Base-by-base conservation (phyloP, 2,888 invertebrate genomes). In the Uropetala carovei region DNA sequence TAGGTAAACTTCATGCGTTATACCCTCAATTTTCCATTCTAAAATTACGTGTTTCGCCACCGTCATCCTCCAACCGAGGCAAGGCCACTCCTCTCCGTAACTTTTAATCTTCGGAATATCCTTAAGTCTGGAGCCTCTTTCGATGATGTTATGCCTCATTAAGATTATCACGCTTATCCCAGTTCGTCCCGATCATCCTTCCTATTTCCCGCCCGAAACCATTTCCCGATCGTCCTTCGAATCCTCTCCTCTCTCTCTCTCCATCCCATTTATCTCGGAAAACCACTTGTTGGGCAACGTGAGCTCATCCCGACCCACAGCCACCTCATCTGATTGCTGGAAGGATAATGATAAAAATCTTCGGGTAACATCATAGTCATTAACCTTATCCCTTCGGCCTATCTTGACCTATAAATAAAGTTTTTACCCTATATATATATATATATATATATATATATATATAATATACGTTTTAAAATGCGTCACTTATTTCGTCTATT, bases 141-240 rank as follows among this genome's bases (percentile, higher is more conserved):
- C 75, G 75, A 75, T 75, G 75, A 75, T 75, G 22, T 75, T 75
- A 75, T 75, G 75, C 22, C 75, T 75, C 75, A 75, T 75, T 75
- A 75, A 75, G 75, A 27, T 75, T 75, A 75, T 85, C 85, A 85
- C 58, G 85, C 58, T 57, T 58, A 27, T 13, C 57, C 22, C 57
- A 16, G 18, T 27, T 85, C 22, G 58, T 58, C 0, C 59, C 22
- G 22, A 22, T 22, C 85, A 59, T 85, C 22, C 85, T 16, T 43
- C 43, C 43, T n/a, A 43, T 43, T 43, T 1, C 43, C 43, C 43
- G 43, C 43, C 43, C 43, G 43, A 43, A 43, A 3, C 43, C 43
- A 43, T 43, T 43, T 43, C 43, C 18, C 27, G 82, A 30, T 43
- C 83, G 43, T 56, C 56, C 84, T 84, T 84, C 84, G n/a, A 57